Evolutionary conservation across 2,113 vertebrate genomes (phyloP), one percentile per base, ranked within the genome.

Genomic region (Excalfactoria chinensis): DNA sequence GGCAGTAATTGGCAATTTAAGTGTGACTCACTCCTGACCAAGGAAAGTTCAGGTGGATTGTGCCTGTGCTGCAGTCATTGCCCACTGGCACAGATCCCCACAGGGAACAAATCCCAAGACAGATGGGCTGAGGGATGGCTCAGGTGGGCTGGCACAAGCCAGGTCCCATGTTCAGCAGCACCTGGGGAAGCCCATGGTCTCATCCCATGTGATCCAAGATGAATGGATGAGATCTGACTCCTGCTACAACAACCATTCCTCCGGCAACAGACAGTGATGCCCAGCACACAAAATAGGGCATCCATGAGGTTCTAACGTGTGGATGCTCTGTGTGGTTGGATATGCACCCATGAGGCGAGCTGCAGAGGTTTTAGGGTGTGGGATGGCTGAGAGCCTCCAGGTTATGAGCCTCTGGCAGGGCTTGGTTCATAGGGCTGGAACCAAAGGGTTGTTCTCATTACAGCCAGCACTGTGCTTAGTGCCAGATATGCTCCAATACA

Each of bases 71-170:
- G 14, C 22, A 74, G 55, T 19, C 0, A 0, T 44, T 19, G 32
- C 32, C 70, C n/a, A 14, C 7, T 5, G 0, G 18, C 32, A 18
- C 73, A 62, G 43, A n/a, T 21, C 12, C 46, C 2, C 1, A 17
- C 1, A 1, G 53, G 26, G 59, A 17, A 15, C n/a, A 43, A 59
- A 14, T 26, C 43, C 7, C 2, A 0, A 37, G 48, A 18, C 32
- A 44, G 62, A 30, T 46, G 25, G 12, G 58, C 34, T 67, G 44
- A 8, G 44, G 5, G 67, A 26, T 21, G 18, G 48, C 22, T 80
- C 48, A 30, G 43, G 34, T 60, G 80, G 34, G 43, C 18, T 79
- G 21, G 22, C 8, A 51, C 5, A 9, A 4, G 1, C 28, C 75
- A 18, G 64, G 8, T 41, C 19, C 49, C 41, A 32, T 1, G 0